phyloP scores from a whole-genome alignment of 2,797 vertebrate species.

The Crax fasciolata region DNA sequence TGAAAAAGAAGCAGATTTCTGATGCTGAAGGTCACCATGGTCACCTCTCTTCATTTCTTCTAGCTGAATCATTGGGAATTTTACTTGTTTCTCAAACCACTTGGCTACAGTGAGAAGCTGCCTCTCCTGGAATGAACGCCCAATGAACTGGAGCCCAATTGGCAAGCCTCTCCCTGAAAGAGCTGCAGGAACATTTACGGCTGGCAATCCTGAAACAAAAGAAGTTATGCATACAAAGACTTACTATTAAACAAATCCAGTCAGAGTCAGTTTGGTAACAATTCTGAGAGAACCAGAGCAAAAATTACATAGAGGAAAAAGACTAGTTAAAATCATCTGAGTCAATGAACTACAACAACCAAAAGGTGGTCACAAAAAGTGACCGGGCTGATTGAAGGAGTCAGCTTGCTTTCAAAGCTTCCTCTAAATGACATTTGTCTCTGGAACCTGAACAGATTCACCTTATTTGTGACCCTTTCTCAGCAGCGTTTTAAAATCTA shows the following conservation, averaged over 20 bases:
- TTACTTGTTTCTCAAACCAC: slow-evolving; percentile 93
- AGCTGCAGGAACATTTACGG: slow-evolving; percentile 89
- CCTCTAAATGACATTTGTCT: neutral
- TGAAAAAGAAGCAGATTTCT: slow-evolving; percentile 73
- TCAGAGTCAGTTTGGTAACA: neutral
- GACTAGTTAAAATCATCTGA: neutral
- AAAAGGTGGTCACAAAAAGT: neutral
- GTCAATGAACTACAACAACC: neutral
- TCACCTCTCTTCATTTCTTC: slow-evolving; percentile 60
- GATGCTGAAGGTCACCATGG: slow-evolving; percentile 26
- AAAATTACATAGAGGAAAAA: neutral
- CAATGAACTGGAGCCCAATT: slow-evolving; percentile 93
- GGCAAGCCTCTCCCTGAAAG: slow-evolving; percentile 92
- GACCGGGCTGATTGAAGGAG: neutral
- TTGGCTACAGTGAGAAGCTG: slow-evolving; percentile 90
- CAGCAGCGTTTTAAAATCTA: neutral
- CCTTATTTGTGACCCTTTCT: neutral
- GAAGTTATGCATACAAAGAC: neutral
- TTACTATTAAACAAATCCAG: neutral
- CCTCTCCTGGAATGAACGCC: slow-evolving; percentile 87
- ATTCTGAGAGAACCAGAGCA: neutral
- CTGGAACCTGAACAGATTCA: neutral
- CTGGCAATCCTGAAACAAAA: slow-evolving; percentile 89
- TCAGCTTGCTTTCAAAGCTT: neutral
- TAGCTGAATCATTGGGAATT: slow-evolving; percentile 88